Evolutionary conservation across 1,140 invertebrate genomes (phyloP), one percentile per base, ranked within the genome.

Genomic region (Matsumurasca onukii): DNA sequence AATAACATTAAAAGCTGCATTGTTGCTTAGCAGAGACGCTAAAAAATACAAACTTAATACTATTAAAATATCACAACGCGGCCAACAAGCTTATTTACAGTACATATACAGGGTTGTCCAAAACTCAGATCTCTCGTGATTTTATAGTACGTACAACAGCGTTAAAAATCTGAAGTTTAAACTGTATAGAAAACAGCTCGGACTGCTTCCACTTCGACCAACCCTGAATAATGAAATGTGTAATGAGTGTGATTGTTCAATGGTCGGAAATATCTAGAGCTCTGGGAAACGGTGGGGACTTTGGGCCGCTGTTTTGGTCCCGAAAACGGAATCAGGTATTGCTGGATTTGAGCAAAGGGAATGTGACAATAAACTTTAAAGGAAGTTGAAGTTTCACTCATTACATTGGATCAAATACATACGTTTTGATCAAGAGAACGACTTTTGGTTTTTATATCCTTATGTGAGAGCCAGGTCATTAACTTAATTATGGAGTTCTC

Each of bases 321-420:
- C 25, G 30, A 25, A 59, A 59, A 59, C 24, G 55, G 55, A 59
- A 59, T 59, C 55, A 59, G 30, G 24, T 59, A 59, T n/a, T 59
- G 55, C 55, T 24, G 25, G 55, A 22, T 59, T 29, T 17, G 24
- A 22, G 17, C n/a, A 51, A 12, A 51, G 15, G 55, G 55, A 59
- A 59, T 59, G 55, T 59, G 13, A 5, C 15, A 29, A 29, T 5
- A 5, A 5, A 5, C 55, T n/a, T 27, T 22, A 59, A 59, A 25
- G 25, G 49, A 12, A 12, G 5, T n/a, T 12, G 49, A 24, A 5
- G 49, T 20, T 9, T 17, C 17, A 39, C 5, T 17, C 17, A 39
- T 9, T 17, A 39, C 34, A 9, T 9, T 17, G 34, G 34, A 17
- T 5, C 34, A 39, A 39, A 39, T 17, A 39, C 34, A 39, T 5